A percentile compares a stretch with the other conserved stretches of the same genome.
These are phyloP conservation scores for Antrozous pallidus DNA, from an alignment of 2,797 vertebrate species.

Conservation along the genomic window DNA sequence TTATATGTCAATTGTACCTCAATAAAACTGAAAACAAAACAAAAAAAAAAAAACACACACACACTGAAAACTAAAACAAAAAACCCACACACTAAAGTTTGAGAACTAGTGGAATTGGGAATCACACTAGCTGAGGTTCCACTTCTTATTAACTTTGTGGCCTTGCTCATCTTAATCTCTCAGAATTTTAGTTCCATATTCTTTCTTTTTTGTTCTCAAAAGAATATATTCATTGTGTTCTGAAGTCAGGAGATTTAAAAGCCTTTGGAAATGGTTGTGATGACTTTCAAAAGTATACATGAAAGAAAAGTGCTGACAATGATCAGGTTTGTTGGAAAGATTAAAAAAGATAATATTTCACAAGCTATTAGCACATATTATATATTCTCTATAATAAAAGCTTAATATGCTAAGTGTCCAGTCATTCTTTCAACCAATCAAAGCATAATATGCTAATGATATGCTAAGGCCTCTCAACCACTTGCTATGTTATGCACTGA, in stretches of 20 bases:
- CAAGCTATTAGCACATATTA: neutral
- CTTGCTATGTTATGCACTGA: too few relatives aligned
- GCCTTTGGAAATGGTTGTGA: neutral
- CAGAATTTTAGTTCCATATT: neutral
- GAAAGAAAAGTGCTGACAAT: neutral
- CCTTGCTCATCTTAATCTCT: neutral
- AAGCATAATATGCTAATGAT: too few relatives aligned
- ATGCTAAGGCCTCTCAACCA: too few relatives aligned
- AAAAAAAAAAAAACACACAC: too few relatives aligned
- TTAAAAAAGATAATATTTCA: neutral
- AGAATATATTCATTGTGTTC: neutral
- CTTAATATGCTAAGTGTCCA: too few relatives aligned
- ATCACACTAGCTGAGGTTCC: neutral
- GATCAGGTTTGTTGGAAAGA: neutral
- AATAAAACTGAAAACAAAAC: neutral
- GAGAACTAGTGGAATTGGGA: neutral
- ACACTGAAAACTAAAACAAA: too few relatives aligned
- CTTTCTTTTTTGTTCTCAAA: neutral
- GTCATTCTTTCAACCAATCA: too few relatives aligned
- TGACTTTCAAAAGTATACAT: neutral
- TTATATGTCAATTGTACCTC: neutral
- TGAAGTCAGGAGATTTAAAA: slow-evolving; percentile 4
- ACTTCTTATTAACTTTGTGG: neutral
- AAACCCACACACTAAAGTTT: neutral
- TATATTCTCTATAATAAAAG: neutral